These are phyloP conservation scores for Eudemis profundana DNA, from an alignment of 2,888 invertebrate species.

Conservation along the genomic window DNA sequence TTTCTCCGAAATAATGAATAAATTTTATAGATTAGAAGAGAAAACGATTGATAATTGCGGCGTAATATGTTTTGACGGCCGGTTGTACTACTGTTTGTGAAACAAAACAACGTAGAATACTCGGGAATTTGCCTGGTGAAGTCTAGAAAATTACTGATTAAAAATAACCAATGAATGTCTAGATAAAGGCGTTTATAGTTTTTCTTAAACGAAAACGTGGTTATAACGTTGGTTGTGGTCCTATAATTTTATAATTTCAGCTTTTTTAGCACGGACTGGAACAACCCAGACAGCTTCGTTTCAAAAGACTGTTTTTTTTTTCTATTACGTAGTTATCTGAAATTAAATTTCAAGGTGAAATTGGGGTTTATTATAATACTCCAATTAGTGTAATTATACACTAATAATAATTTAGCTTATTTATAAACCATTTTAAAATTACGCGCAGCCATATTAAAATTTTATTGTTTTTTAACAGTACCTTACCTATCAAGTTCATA, in stretches of 20 bases:
- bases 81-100: conserved; percentile 18
- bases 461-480: background rate
- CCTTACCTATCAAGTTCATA: background rate
- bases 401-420: too few species aligned
- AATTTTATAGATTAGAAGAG: background rate
- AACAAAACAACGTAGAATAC: conserved; percentile 35
- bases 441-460: background rate
- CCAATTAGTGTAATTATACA: too few species aligned
- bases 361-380: too few species aligned
- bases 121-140: conserved; percentile 6
- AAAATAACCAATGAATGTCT: background rate
- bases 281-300: background rate
- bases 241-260: background rate
- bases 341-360: too few species aligned
- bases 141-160: conserved; percentile 22
- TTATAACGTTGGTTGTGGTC: background rate
- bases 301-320: too few species aligned
- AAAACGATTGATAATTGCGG: background rate
- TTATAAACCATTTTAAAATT: too few species aligned
- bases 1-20: background rate
- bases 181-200: conserved; percentile 2
- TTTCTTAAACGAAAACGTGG: conserved; percentile 5
- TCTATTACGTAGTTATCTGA: too few species aligned
- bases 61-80: conserved; percentile 29
- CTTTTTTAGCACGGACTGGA: conserved; percentile 4